Conservation (phyloP, 2,888 invertebrate species). For the Cheilosia impressa region DNA sequence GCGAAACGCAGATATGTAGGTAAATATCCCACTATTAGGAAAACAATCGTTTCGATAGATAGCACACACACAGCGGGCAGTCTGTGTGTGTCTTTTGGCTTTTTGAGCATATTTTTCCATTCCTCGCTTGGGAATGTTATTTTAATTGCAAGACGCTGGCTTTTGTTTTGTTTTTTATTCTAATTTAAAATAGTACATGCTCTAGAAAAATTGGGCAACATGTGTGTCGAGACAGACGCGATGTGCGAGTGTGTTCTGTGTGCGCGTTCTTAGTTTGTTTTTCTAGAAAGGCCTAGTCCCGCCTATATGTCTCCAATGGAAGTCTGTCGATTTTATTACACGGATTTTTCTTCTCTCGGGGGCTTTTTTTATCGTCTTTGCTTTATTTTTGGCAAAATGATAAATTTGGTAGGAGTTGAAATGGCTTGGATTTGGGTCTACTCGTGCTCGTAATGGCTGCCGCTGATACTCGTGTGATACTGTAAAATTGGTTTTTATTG, state of each 20-base stretch:
- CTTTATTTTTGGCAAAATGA: neutral
- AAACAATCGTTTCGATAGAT: slow-evolving; percentile 28
- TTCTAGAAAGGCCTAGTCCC: neutral
- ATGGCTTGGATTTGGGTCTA: too few relatives aligned
- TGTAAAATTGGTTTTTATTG: too few relatives aligned
- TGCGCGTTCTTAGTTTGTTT: slow-evolving; percentile 2
- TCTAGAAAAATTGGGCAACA: slow-evolving; percentile 23
- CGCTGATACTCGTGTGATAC: too few relatives aligned
- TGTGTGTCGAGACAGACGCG: neutral
- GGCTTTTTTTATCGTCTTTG: slow-evolving; percentile 7
- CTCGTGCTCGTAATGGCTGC: too few relatives aligned
- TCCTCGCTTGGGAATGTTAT: slow-evolving; percentile 18
- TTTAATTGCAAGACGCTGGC: slow-evolving; percentile 34
- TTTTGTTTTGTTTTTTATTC: neutral
- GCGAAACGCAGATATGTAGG: neutral
- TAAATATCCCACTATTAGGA: slow-evolving; percentile 18
- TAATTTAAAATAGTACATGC: slow-evolving; percentile 18
- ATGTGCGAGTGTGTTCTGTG: too few relatives aligned
- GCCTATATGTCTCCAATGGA: slow-evolving; percentile 42
- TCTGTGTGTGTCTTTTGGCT: slow-evolving; percentile 2
- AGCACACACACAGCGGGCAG: slow-evolving; percentile 23
- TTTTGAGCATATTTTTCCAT: neutral
- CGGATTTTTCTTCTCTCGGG: slow-evolving; percentile 4
- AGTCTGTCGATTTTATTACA: slow-evolving; percentile 23
- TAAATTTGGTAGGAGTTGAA: neutral